Conservation (phyloP, 2,113 vertebrate species). For the Mustela lutreola region DNA sequence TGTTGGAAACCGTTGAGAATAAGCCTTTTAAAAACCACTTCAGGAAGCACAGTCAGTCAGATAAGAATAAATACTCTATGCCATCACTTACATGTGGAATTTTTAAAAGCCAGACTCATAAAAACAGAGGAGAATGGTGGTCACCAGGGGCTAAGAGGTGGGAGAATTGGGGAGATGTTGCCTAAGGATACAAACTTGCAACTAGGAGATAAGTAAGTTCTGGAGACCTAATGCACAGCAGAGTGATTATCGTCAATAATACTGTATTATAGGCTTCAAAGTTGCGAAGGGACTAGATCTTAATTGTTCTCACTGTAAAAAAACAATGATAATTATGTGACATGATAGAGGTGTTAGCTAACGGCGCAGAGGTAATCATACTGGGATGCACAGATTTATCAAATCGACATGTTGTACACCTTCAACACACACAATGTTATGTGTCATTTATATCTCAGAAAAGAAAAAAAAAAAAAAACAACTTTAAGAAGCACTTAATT, state of each 20-base stretch:
- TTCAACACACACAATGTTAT: not conserved
- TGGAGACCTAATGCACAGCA: not conserved
- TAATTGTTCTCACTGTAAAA: not conserved
- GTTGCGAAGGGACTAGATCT: not conserved
- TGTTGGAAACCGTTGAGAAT: constrained; percentile 40
- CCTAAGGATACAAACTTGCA: not conserved
- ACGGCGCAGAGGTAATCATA: fast-evolving
- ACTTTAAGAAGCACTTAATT: constrained; percentile 17
- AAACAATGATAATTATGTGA: not conserved
- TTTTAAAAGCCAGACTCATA: not conserved
- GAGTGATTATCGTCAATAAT: not conserved
- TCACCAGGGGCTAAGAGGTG: too few species aligned
- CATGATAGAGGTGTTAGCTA: not conserved
- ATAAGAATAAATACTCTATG: not conserved
- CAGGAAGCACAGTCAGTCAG: not conserved
- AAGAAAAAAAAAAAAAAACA: not conserved
- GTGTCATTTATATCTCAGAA: not conserved
- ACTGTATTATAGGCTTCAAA: not conserved
- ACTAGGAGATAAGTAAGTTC: not conserved
- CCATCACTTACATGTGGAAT: not conserved
- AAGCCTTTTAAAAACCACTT: constrained; percentile 30
- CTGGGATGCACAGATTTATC: not conserved
- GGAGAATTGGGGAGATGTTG: not conserved
- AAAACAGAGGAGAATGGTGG: not conserved
- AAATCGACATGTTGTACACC: not conserved